Conservation (phyloP, 2,888 invertebrate species). For the Bursaphelenchus okinawaensis region DNA sequence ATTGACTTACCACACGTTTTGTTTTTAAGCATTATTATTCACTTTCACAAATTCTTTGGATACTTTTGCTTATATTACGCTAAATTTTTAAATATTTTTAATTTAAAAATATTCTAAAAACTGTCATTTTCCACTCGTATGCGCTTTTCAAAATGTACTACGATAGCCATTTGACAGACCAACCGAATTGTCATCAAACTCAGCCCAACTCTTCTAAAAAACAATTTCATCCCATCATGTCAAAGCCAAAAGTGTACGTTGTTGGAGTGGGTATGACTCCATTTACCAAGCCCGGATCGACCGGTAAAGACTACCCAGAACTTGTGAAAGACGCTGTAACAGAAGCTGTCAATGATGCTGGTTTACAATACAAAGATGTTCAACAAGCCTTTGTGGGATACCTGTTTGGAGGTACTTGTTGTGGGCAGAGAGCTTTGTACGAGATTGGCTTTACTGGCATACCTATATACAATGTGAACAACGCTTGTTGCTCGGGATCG, state of each 20-base stretch:
- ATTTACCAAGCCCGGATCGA: slow-evolving; percentile 80
- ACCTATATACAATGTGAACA: slow-evolving; percentile 68
- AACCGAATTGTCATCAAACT: no score
- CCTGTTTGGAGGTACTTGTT: slow-evolving; percentile 60
- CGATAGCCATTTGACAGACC: no score
- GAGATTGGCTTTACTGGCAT: slow-evolving; percentile 27
- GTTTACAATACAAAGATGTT: slow-evolving; percentile 63
- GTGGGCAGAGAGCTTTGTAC: slow-evolving; percentile 77
- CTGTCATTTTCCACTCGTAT: no score
- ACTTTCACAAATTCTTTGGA: no score
- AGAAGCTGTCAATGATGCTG: slow-evolving; percentile 65
- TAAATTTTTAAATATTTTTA: no score
- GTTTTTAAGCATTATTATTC: no score
- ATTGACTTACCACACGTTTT: no score
- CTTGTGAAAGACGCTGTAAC: slow-evolving; percentile 86
- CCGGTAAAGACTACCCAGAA: slow-evolving; percentile 79
- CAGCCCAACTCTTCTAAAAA: no score
- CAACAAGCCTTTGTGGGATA: slow-evolving; percentile 73
- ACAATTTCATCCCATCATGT: slow-evolving; percentile 16
- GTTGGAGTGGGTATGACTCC: slow-evolving; percentile 57
- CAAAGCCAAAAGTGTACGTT: slow-evolving; percentile 52
- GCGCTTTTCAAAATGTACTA: no score
- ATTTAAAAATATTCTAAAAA: no score
- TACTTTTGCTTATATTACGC: no score
- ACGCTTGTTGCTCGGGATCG: slow-evolving; percentile 94